Evolutionary conservation across 2,113 vertebrate species (phyloP).

Genomic region (Urocitellus parryii): DNA sequence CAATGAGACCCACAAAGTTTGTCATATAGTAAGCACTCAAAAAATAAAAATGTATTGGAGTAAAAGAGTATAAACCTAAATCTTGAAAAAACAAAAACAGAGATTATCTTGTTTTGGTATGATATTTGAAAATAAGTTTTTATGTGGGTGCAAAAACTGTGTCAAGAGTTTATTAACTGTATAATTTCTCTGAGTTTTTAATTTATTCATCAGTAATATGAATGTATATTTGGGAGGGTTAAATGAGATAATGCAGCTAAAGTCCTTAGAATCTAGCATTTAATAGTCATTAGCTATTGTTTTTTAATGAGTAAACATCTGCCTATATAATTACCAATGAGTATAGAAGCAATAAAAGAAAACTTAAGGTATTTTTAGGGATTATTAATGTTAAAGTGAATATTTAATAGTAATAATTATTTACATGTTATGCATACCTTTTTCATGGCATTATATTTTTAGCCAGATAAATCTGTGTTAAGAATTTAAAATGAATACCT

Average conservation of each 20-base stretch:
- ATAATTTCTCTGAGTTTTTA: not conserved
- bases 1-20: not conserved
- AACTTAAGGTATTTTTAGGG: not conserved
- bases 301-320: not conserved
- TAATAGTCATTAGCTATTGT: not conserved
- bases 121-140: not conserved
- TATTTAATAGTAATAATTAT: constrained; percentile 12
- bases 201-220: not conserved
- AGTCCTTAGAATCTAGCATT: not conserved
- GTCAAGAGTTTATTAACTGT: not conserved
- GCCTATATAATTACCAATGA: not conserved
- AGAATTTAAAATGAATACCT: constrained; percentile 32
- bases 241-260: constrained; percentile 3
- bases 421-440: not conserved
- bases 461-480: not conserved
- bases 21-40: not conserved
- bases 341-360: not conserved
- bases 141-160: not conserved
- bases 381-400: constrained; percentile 20
- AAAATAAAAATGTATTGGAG: not conserved
- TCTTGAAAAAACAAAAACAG: not conserved
- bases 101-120: not conserved
- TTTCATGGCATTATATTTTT: not conserved
- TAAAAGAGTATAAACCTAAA: not conserved
- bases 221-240: not conserved